Percentiles rank a stretch among this genome's conserved stretches.
Conservation (phyloP, 2,113 vertebrate genomes). For the Python bivittatus region DNA sequence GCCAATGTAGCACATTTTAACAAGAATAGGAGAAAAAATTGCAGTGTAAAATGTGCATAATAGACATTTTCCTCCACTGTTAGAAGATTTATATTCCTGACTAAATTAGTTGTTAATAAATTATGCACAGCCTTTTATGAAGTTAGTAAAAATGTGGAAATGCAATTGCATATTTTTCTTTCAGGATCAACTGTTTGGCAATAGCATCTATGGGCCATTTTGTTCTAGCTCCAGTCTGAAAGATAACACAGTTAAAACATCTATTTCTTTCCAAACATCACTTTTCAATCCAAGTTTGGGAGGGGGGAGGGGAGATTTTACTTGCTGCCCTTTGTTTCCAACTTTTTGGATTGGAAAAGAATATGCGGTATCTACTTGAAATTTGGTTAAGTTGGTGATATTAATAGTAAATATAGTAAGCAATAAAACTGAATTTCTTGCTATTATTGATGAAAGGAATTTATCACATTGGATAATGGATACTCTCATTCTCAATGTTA, state of each 20-base stretch:
- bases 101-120: conserved; percentile 74
- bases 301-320: no score
- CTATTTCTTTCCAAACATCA: conserved; percentile 24
- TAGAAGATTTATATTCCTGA: conserved; percentile 67
- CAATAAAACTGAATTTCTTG: background rate
- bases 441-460: background rate
- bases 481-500: background rate
- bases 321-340: background rate
- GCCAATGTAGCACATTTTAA: conserved; percentile 48
- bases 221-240: conserved; percentile 28
- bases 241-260: conserved; percentile 1
- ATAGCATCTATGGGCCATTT: conserved; percentile 23
- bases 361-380: background rate
- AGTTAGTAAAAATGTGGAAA: conserved; percentile 59
- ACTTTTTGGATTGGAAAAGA: background rate
- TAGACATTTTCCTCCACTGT: conserved; percentile 43
- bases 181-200: conserved; percentile 28
- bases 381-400: background rate
- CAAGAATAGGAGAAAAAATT: conserved; percentile 54
- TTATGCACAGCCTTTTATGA: conserved; percentile 67
- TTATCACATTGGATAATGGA: no score
- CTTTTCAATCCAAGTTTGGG: conserved; percentile 6
- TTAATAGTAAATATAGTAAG: background rate
- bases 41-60: conserved; percentile 64
- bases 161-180: conserved; percentile 27